These are phyloP conservation scores for Trachurus trachurus DNA, from an alignment of 2,797 vertebrate genomes.

Conservation along the genomic window DNA sequence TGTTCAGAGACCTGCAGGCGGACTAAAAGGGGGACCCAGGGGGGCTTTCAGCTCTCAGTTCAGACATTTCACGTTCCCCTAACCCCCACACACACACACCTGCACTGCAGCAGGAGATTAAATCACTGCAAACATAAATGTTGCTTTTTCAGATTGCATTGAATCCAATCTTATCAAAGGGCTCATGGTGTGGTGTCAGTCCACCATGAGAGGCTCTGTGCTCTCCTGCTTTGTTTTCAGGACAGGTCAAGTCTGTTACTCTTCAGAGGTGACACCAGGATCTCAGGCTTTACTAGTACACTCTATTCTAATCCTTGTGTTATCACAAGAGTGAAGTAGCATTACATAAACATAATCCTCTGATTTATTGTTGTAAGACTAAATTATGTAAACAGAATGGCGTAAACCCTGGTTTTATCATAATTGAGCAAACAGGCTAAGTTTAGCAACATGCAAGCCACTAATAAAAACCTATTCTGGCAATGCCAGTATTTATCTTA, in stretches of 20 bases:
- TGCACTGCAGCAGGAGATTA: neutral
- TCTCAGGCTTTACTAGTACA: too few relatives aligned
- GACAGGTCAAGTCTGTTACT: neutral
- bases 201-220: slow-evolving; percentile 3
- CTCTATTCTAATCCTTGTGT: neutral
- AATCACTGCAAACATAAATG: neutral
- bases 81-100: neutral
- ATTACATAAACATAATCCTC: too few relatives aligned
- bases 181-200: neutral
- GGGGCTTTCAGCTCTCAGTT: slow-evolving; percentile 15
- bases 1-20: slow-evolving; percentile 13
- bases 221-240: neutral
- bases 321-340: neutral
- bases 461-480: neutral
- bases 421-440: neutral
- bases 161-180: neutral
- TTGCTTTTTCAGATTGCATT: neutral
- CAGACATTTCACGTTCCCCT: neutral
- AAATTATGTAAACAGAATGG: neutral
- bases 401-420: neutral
- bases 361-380: too few relatives aligned
- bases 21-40: neutral
- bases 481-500: too few relatives aligned
- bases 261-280: too few relatives aligned
- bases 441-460: neutral